Conservation (phyloP, 2,113 vertebrate genomes). For the Halcyon senegalensis region DNA sequence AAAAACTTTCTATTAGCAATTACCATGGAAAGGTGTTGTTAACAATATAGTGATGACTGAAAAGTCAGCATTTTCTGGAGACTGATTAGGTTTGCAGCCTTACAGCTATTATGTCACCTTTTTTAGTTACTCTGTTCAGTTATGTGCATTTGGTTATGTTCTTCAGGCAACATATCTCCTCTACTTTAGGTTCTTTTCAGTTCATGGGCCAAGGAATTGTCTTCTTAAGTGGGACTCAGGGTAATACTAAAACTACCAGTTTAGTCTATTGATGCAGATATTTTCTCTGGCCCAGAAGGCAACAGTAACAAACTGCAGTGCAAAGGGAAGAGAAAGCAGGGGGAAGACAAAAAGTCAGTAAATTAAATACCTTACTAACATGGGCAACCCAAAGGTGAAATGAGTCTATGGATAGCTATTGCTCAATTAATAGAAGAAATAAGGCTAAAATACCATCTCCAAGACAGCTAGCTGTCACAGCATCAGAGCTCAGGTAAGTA, state of each 20-base stretch:
- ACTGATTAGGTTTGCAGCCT: slow-evolving; percentile 14
- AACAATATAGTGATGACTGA: background rate
- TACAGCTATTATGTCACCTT: slow-evolving; percentile 48
- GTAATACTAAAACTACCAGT: background rate
- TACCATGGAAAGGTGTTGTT: background rate
- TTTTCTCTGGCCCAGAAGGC: background rate
- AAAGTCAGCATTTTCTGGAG: background rate
- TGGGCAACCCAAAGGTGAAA: slow-evolving; percentile 43
- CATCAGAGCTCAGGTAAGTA: background rate
- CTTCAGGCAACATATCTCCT: background rate
- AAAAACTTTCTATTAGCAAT: background rate
- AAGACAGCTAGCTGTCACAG: slow-evolving; percentile 15
- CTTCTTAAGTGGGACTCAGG: background rate
- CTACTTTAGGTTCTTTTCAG: background rate
- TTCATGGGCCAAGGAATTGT: background rate
- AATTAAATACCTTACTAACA: slow-evolving; percentile 45
- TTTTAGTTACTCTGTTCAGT: slow-evolving; percentile 48
- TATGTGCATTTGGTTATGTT: background rate
- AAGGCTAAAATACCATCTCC: background rate
- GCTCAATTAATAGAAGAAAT: slow-evolving; percentile 9
- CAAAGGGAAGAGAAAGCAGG: background rate
- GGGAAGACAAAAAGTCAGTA: slow-evolving; percentile 5
- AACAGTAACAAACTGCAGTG: background rate
- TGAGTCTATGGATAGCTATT: background rate
- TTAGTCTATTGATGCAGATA: background rate